Conservation (phyloP, 2,113 vertebrate genomes). For the Dipodomys stephensi region DNA sequence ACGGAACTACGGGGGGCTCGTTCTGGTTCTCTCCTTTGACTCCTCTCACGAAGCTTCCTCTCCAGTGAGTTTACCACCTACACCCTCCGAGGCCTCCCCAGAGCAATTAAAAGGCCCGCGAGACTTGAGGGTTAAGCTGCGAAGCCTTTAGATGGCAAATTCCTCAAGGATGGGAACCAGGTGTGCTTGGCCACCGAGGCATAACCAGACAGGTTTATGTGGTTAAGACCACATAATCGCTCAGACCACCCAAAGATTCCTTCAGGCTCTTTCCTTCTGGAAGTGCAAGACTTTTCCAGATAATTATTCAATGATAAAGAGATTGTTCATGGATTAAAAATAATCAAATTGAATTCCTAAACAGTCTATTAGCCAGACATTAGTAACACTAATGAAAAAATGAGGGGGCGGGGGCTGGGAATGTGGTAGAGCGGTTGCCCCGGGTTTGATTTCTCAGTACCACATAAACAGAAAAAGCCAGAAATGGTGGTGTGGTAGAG, state of each 20-base stretch:
- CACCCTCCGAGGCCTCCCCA: neutral
- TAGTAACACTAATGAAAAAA: neutral
- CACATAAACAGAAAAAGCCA: no score
- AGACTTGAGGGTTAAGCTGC: neutral
- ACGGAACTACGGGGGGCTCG: no score
- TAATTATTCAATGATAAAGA: neutral
- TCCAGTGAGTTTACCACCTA: neutral
- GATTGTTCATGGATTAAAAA: neutral
- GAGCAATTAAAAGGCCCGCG: conserved; percentile 45
- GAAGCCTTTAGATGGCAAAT: conserved; percentile 26
- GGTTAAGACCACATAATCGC: neutral
- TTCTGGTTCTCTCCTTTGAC: no score
- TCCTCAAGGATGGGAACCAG: conserved; percentile 58
- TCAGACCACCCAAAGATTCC: neutral
- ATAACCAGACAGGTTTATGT: conserved; percentile 2
- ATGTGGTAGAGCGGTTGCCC: no score
- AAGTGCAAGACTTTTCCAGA: neutral
- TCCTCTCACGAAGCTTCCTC: conserved; percentile 37
- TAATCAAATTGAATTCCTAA: conserved; percentile 3
- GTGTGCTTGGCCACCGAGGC: conserved; percentile 23
- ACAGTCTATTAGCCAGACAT: conserved; percentile 6
- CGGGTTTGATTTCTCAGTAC: no score
- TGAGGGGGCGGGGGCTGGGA: no score
- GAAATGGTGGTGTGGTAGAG: no score
- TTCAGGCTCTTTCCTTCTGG: neutral